Base-by-base conservation (phyloP, 2,888 invertebrate species). In the Phalangium opilio region DNA sequence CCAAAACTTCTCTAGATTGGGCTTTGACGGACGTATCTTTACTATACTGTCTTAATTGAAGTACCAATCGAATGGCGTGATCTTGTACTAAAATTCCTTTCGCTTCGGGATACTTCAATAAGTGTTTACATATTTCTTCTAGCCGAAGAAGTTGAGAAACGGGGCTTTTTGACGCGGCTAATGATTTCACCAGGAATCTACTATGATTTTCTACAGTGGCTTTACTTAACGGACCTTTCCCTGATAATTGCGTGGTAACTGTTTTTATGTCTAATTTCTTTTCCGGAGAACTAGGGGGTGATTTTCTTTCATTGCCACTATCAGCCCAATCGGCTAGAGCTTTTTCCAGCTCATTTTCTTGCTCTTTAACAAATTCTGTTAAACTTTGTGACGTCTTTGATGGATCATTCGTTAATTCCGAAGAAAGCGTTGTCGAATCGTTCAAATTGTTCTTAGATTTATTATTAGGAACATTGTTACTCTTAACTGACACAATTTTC, bases 101-200 rank as follows among this genome's bases (percentile, higher is more conserved):
- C 3, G 81, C 76, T 59, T 81, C 79, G 0, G 83, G 81, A 66
- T 78, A 80, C 57, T 77, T 73, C 54, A 75, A 73, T n/a, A 86
- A 66, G 62, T 86, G 84, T 1, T 69, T 67, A 36, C 80, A 74
- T 41, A 86, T 70, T 58, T 81, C 78, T 59, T 81, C 79, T 1
- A 82, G 65, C 57, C 81, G 70, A 44, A 73, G 70, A 52, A 75
- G 64, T 54, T 73, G 73, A 3, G 78, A 76, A 15, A 71, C 68
- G 15, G 49, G 33, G 7, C 50, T 50, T 17, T 45, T 27, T n/a
- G 51, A 50, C 19, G 45, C 44, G 20, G 19, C 19, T 32, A 52
- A 32, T 14, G 50, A 52, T 3, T 46, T 44, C 10, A 50, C 50
- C 36, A 52, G 45, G 39, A 50, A 52, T 15, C 50, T 43, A 33